Base-by-base conservation (phyloP, 2,888 invertebrate genomes). In the Orthosia incerta region DNA sequence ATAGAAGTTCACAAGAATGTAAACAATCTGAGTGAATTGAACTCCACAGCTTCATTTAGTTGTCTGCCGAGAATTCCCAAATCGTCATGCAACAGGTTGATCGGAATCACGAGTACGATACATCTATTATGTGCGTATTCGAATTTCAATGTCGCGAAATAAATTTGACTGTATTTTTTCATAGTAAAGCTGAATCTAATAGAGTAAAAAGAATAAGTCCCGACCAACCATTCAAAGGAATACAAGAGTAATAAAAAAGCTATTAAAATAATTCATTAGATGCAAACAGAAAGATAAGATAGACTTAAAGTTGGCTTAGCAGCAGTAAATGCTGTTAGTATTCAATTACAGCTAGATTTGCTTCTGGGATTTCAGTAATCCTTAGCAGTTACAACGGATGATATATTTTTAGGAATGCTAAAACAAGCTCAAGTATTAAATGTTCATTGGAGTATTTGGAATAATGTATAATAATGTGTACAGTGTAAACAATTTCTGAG, bases 61-160 rank as follows among this genome's bases (percentile, higher is more conserved):
- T 57, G 48, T 71, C 74, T 62, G 59, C 13, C 13, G 61, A 60
- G 74, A 74, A 79, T 84, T 85, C 80, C 77, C 74, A 74, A 77
- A 83, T 77, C 57, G 69, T 31, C 53, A 69, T 73, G 85, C 89
- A 89, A 88, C 90, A 90, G 87, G 89, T 88, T 82, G 81, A 69
- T 82, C 31, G 55, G 59, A 70, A 64, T 63, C 45, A 63, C 53
- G 45, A 51, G 65, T 69, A 31, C 31, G 50, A n/a, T 23, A 59
- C 31, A 31, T 56, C 31, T 74, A 61, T 56, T 68, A 76, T 84
- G 57, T 73, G 60, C 50, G 73, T 71, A 62, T 80, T 74, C 16
- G 20, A 46, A n/a, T 31, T 45, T 72, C 55, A 72, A 56, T 63
- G 18, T 7, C 18, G 0, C 18, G 4, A 1, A 50, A 53, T n/a